phyloP scores from a whole-genome alignment of 2,797 vertebrate genomes.

The Ambastaia sidthimunki region DNA sequence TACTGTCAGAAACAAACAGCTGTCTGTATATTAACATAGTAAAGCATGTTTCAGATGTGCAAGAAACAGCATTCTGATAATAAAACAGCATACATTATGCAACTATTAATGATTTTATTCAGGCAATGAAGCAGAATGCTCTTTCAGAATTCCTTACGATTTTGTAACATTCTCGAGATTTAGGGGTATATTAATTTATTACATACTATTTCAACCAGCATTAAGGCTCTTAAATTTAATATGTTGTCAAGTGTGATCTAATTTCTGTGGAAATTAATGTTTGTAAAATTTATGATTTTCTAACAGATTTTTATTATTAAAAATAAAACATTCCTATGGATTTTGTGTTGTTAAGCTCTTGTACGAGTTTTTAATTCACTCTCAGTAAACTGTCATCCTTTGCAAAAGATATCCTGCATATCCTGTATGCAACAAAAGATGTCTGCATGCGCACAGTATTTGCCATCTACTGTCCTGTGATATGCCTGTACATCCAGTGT shows the following conservation, averaged over 20 bases:
- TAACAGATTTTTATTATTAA: constrained; percentile 18
- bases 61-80: neutral
- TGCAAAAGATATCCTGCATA: neutral
- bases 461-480: neutral
- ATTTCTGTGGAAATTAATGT: constrained; percentile 15
- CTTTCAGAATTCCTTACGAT: constrained; percentile 1
- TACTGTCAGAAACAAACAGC: neutral
- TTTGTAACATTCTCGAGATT: constrained; percentile 33
- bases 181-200: neutral
- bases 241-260: neutral
- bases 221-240: constrained; percentile 20
- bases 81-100: neutral
- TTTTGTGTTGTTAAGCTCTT: constrained; percentile 8
- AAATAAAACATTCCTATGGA: constrained; percentile 1
- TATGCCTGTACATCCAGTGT: constrained; percentile 8
- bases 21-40: neutral
- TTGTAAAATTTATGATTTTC: constrained; percentile 24
- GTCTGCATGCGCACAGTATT: constrained; percentile 10
- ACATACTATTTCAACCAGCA: neutral
- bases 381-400: neutral
- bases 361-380: neutral
- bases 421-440: neutral
- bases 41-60: neutral
- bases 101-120: neutral
- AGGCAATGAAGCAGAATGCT: neutral